phyloP scores from a whole-genome alignment of 2,113 vertebrate genomes.

The Nothobranchius kuhntae region DNA sequence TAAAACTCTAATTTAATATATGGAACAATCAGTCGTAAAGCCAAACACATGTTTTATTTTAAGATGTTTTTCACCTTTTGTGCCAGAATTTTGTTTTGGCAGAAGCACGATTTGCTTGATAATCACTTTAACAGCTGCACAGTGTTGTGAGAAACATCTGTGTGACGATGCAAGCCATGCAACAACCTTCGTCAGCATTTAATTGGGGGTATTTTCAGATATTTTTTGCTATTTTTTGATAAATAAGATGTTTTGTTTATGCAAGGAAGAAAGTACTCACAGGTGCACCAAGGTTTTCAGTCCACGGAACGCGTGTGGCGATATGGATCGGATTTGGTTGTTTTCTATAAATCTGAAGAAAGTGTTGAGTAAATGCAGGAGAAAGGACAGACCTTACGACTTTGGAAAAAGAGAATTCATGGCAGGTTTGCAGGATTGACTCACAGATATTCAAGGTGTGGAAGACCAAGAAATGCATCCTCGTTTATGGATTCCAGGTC shows the following conservation, averaged over 20 bases:
- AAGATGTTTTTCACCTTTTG: too few relatives aligned
- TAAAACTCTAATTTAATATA: too few relatives aligned
- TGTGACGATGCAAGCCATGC: slow-evolving; percentile 21
- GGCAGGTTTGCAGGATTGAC: slow-evolving; percentile 62
- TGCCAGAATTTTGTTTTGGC: too few relatives aligned
- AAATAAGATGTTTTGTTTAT: neutral
- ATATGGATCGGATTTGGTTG: slow-evolving; percentile 95
- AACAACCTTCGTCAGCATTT: slow-evolving; percentile 39
- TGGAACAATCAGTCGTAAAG: too few relatives aligned
- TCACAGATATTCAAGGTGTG: slow-evolving; percentile 98
- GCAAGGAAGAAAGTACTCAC: slow-evolving; percentile 82
- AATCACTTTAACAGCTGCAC: slow-evolving; percentile 42
- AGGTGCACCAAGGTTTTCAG: slow-evolving; percentile 96
- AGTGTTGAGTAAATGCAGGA: neutral
- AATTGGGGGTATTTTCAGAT: neutral
- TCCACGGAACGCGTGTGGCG: slow-evolving; percentile 92
- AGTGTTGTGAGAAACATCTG: slow-evolving; percentile 3
- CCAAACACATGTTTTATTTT: too few relatives aligned
- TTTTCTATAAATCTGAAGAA: slow-evolving; percentile 97
- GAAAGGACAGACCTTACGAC: neutral
- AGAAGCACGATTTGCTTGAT: slow-evolving; percentile 4
- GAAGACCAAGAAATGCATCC: slow-evolving; percentile 95
- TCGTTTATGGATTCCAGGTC: slow-evolving; percentile 93
- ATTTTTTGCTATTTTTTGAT: neutral
- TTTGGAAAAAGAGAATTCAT: neutral